A percentile compares a stretch with the other conserved stretches of the same genome.
These are phyloP conservation scores for Peromyscus leucopus DNA, from an alignment of 2,113 vertebrate species.

Conservation along the genomic window DNA sequence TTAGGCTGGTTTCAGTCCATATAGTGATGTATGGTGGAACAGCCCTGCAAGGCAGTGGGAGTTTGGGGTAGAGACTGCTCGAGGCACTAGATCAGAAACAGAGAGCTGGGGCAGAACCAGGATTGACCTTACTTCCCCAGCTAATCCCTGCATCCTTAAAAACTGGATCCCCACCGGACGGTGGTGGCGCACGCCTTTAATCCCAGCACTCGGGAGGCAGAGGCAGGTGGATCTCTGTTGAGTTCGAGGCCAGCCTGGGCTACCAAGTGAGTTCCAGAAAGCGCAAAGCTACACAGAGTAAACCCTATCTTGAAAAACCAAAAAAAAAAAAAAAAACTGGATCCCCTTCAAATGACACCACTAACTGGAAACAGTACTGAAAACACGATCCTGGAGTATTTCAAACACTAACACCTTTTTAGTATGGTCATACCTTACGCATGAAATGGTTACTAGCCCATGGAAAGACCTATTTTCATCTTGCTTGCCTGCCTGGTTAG, in stretches of 20 bases:
- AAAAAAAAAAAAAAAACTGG: no score
- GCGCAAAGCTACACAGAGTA: no score
- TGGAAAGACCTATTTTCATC: neutral
- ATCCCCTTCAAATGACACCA: neutral
- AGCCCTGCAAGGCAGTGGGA: neutral
- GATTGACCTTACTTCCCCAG: neutral
- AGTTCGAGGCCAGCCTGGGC: no score
- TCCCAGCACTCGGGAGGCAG: no score
- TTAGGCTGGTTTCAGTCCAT: neutral
- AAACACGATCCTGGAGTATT: neutral
- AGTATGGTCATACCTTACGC: neutral
- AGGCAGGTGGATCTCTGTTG: no score
- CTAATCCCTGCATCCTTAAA: neutral
- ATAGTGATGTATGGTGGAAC: neutral
- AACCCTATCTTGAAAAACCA: no score
- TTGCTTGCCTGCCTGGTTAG: neutral
- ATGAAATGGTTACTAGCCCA: neutral
- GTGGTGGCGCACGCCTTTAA: no score
- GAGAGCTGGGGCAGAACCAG: neutral
- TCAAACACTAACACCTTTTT: neutral
- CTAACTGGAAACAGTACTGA: neutral
- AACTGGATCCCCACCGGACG: neutral
- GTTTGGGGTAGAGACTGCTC: neutral
- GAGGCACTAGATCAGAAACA: neutral
- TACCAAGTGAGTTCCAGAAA: no score